These are phyloP conservation scores for Chelonoidis abingdonii DNA, from an alignment of 2,113 vertebrate species.

Conservation along the genomic window DNA sequence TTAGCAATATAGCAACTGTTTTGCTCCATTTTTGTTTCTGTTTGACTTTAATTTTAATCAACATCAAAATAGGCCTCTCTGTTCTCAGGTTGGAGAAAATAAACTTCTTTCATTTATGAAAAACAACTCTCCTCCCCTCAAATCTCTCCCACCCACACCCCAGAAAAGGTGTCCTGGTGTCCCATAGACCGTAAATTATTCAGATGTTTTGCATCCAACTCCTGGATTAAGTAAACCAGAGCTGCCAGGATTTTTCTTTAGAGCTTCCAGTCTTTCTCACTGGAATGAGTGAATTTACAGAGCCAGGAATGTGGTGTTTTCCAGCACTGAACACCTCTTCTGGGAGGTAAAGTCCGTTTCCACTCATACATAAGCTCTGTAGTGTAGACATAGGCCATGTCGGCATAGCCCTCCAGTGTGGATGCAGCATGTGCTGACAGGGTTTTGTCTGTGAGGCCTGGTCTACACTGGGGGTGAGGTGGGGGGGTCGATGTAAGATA, in stretches of 20 bases:
- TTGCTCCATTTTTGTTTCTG: conserved; percentile 45
- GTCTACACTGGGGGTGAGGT: no score
- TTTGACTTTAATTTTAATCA: conserved; percentile 33
- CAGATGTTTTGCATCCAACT: conserved; percentile 7
- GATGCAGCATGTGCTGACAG: neutral
- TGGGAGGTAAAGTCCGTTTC: conserved; percentile 3
- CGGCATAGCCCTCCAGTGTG: neutral
- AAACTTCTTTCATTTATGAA: neutral
- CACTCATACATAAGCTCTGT: accelerated
- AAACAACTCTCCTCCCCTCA: neutral
- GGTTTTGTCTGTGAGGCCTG: no score
- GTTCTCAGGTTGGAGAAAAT: no score
- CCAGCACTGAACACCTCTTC: neutral
- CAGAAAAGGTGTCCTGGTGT: neutral
- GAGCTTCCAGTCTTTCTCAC: conserved; percentile 15
- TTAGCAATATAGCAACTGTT: neutral
- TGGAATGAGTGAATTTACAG: neutral
- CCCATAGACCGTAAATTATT: neutral
- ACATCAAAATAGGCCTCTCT: neutral
- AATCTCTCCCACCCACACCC: no score
- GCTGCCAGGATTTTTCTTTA: conserved; percentile 27
- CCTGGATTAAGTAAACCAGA: neutral
- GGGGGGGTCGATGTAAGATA: no score
- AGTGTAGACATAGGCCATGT: neutral
- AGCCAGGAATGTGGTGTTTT: neutral